These are phyloP conservation scores for Petroica traversi DNA, from an alignment of 2,113 vertebrate genomes.

Conservation along the genomic window DNA sequence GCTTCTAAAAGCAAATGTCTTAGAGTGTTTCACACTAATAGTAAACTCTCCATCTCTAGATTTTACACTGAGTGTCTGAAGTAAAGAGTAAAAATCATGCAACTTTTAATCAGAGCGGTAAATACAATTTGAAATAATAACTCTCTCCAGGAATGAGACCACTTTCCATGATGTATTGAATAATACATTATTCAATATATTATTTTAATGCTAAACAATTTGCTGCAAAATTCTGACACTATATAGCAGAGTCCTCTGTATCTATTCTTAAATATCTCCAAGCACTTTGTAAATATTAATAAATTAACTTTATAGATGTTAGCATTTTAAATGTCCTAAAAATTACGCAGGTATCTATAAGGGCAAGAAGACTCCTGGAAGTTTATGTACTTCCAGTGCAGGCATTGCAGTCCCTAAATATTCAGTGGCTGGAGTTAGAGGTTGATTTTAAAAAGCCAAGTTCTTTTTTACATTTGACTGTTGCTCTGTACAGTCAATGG, in stretches of 20 bases:
- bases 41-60: background rate
- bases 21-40: background rate
- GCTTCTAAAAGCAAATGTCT: constrained; percentile 1
- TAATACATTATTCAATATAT: background rate
- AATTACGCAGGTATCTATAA: background rate
- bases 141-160: background rate
- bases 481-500: background rate
- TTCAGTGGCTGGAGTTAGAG: background rate
- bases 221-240: background rate
- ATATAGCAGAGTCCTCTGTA: background rate
- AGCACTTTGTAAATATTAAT: background rate
- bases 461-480: background rate
- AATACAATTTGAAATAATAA: background rate
- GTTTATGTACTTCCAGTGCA: background rate
- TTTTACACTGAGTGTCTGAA: background rate
- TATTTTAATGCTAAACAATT: background rate
- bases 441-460: background rate
- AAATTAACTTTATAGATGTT: background rate
- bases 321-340: background rate
- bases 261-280: background rate
- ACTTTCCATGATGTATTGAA: too few species aligned
- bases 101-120: background rate
- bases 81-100: background rate
- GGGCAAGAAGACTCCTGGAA: background rate
- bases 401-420: background rate